Percentiles rank a stretch among this genome's conserved stretches.
Conservation (phyloP, 2,888 invertebrate species). For the Pristionchus maxplancki region DNA sequence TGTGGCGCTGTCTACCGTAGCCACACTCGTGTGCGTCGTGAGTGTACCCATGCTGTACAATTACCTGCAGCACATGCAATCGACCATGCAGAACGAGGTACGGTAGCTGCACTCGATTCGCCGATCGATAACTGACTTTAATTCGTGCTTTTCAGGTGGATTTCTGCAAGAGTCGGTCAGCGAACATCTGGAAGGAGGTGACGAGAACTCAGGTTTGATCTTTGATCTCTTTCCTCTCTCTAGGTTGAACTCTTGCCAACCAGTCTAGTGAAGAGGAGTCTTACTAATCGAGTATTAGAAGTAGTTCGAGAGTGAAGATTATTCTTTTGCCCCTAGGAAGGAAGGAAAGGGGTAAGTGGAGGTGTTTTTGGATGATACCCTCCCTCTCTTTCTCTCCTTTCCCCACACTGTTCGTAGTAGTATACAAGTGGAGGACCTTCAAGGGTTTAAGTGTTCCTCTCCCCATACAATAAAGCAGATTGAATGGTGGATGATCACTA, state of each 20-base stretch:
- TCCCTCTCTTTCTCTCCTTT: neutral
- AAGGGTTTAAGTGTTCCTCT: conserved; percentile 38
- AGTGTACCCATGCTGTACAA: conserved; percentile 51
- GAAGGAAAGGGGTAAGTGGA: conserved; percentile 26
- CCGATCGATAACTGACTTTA: neutral
- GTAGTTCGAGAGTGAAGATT: conserved; percentile 40
- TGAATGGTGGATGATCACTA: neutral
- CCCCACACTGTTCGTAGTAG: conserved; percentile 24
- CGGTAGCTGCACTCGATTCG: neutral
- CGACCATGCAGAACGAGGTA: conserved; percentile 51
- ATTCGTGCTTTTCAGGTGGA: conserved; percentile 16
- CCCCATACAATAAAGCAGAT: neutral
- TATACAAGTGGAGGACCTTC: conserved; percentile 23
- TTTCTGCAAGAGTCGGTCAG: conserved; percentile 51
- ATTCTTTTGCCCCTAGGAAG: neutral
- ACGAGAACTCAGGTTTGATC: conserved; percentile 51
- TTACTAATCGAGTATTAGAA: conserved; percentile 36
- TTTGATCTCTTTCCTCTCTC: conserved; percentile 2
- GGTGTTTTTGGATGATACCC: conserved; percentile 29
- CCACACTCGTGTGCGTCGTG: conserved; percentile 38
- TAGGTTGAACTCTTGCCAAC: neutral
- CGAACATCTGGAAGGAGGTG: conserved; percentile 51
- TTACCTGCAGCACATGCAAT: conserved; percentile 50
- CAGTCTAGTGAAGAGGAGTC: neutral
- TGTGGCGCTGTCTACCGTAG: conserved; percentile 49